Percentiles rank a stretch among this genome's conserved stretches.
phyloP scores from a whole-genome alignment of 2,888 invertebrate genomes.

The Eupithecia vulgata region DNA sequence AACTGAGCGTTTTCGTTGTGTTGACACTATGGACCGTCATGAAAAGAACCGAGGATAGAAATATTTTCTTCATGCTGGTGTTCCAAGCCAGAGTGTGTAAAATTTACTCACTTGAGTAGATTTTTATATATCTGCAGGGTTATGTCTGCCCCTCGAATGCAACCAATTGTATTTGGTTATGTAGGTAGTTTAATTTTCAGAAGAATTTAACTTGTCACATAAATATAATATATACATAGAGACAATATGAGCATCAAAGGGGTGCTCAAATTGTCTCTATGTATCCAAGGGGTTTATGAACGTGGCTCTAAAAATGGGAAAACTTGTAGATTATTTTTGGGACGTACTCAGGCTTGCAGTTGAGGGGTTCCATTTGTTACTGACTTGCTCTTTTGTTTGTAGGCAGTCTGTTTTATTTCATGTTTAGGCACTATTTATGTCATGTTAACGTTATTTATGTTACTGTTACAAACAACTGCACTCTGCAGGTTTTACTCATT shows the following conservation, averaged over 20 bases:
- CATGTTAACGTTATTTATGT: neutral
- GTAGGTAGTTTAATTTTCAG: constrained; percentile 2
- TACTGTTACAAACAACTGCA: neutral
- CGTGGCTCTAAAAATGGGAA: neutral
- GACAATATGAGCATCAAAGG: no score
- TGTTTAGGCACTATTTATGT: neutral
- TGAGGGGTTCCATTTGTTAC: constrained; percentile 11
- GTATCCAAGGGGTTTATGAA: neutral
- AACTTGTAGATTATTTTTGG: constrained; percentile 23
- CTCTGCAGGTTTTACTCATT: neutral
- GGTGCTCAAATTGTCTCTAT: neutral
- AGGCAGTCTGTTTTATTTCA: neutral
- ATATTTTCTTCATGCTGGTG: neutral
- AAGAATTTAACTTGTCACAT: neutral
- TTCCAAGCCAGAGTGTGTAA: neutral
- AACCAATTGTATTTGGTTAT: neutral
- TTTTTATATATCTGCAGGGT: neutral
- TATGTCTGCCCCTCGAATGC: neutral
- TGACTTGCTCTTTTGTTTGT: neutral
- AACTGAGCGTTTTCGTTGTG: neutral
- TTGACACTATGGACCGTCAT: neutral
- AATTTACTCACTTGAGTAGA: neutral
- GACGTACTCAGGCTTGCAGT: constrained; percentile 29
- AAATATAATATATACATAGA: no score
- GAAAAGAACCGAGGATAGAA: neutral